A percentile compares a stretch with the other conserved stretches of the same genome.
phyloP scores from a whole-genome alignment of 2,888 invertebrate genomes.

The Trichogramma dendrolimi region DNA sequence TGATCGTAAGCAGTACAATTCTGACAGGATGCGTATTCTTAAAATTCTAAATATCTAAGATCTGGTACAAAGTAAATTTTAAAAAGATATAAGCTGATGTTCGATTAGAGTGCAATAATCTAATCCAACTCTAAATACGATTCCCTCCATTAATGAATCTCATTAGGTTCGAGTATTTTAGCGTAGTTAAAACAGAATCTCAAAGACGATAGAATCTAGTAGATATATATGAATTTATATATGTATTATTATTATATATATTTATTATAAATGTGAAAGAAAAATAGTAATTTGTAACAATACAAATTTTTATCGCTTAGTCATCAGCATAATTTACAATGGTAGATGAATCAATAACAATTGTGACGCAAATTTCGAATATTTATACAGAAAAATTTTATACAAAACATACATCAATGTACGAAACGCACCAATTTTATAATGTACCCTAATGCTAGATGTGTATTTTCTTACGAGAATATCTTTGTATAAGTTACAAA shows the following conservation, averaged over 20 bases:
- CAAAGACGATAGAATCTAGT: neutral
- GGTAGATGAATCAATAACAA: slow-evolving; percentile 3
- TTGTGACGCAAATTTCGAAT: neutral
- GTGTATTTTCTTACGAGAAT: no score
- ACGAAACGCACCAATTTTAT: no score
- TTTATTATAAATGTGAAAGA: neutral
- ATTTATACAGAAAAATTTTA: neutral
- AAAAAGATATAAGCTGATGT: no score
- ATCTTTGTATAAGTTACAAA: no score
- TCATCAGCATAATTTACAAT: slow-evolving; percentile 5
- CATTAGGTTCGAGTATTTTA: slow-evolving; percentile 12
- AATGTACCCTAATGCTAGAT: no score
- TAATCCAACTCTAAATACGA: slow-evolving; percentile 16
- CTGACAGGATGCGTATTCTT: slow-evolving; percentile 23
- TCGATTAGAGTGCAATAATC: slow-evolving; percentile 4
- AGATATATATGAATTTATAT: neutral
- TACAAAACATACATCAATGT: no score
- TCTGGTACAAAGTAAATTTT: no score
- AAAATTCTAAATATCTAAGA: neutral
- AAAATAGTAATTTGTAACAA: no score
- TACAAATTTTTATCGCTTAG: no score
- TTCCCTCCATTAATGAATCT: slow-evolving; percentile 26
- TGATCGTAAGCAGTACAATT: slow-evolving; percentile 33
- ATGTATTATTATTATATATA: neutral
- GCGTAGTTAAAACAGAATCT: neutral